phyloP scores from a whole-genome alignment of 2,113 vertebrate species.

The Percina caprodes region DNA sequence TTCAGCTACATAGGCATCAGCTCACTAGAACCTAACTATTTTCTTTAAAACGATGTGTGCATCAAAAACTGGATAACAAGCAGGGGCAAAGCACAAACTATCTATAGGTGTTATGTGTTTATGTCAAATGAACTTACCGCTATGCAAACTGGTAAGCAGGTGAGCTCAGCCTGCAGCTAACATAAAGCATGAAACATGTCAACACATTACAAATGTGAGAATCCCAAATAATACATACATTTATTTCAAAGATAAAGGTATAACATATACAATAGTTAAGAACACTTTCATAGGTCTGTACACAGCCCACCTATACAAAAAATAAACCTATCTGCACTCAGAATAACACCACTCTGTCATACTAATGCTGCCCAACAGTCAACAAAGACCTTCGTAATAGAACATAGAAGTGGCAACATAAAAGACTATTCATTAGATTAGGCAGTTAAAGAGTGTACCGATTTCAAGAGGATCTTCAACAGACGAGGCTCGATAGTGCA shows the following conservation, averaged over 20 bases:
- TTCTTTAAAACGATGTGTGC: neutral
- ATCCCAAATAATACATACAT: conserved; percentile 70
- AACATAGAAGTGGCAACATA: conserved; percentile 12
- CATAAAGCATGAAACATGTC: neutral
- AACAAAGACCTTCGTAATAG: conserved; percentile 25
- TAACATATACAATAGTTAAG: conserved; percentile 69
- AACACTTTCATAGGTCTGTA: conserved; percentile 62
- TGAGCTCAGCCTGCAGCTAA: no score
- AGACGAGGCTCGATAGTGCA: conserved; percentile 51
- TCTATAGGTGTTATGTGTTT: neutral
- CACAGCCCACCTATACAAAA: conserved; percentile 40
- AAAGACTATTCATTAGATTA: conserved; percentile 34
- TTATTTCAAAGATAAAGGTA: conserved; percentile 78
- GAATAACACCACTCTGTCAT: conserved; percentile 16
- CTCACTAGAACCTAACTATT: neutral
- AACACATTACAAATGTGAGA: conserved; percentile 1
- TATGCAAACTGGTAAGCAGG: neutral
- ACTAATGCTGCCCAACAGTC: conserved; percentile 22
- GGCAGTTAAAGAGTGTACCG: conserved; percentile 40
- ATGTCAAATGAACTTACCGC: no score
- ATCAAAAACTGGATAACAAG: neutral
- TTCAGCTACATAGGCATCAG: neutral
- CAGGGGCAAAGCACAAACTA: neutral
- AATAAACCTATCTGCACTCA: conserved; percentile 18
- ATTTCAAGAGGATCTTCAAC: conserved; percentile 36